These are phyloP conservation scores for Cyclopterus lumpus DNA, from an alignment of 2,797 vertebrate genomes.

Conservation along the genomic window DNA sequence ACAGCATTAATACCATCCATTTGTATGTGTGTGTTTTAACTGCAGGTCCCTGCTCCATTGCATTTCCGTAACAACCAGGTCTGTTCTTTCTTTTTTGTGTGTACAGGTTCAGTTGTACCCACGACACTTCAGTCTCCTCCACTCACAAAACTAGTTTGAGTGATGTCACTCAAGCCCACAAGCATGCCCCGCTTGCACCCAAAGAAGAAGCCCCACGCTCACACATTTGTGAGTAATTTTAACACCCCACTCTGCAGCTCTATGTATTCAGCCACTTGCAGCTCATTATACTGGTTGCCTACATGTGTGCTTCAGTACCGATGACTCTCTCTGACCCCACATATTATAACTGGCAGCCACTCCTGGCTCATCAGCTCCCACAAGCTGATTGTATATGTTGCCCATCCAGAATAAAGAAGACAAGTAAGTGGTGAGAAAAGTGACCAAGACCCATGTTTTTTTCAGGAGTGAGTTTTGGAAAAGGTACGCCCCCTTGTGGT, in stretches of 20 bases:
- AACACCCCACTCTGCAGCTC: conserved; percentile 48
- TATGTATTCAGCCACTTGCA: conserved; percentile 63
- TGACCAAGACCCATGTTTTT: not conserved
- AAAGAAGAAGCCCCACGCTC: conserved; percentile 48
- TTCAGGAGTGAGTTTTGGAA: not conserved
- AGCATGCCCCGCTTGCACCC: conserved; percentile 27
- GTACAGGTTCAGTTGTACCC: conserved; percentile 23
- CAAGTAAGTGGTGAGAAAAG: conserved; percentile 28
- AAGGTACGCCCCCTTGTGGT: not conserved
- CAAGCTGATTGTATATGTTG: conserved; percentile 39
- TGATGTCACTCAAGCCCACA: conserved; percentile 44
- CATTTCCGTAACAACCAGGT: conserved; percentile 40
- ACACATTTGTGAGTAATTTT: conserved; percentile 51
- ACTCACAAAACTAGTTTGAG: conserved; percentile 39
- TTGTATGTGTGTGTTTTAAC: conserved; percentile 26
- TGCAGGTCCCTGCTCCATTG: conserved; percentile 3
- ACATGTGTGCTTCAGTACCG: conserved; percentile 49
- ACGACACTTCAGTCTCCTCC: conserved; percentile 45
- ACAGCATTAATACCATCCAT: not conserved
- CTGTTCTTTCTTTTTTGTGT: not conserved
- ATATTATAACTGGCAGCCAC: conserved; percentile 57
- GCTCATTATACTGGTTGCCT: conserved; percentile 66
- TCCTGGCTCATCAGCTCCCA: conserved; percentile 55
- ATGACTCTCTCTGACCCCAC: conserved; percentile 60
- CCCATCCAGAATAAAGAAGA: conserved; percentile 40